Conservation (phyloP, 2,797 vertebrate genomes). For the Aselliscus stoliczkanus region DNA sequence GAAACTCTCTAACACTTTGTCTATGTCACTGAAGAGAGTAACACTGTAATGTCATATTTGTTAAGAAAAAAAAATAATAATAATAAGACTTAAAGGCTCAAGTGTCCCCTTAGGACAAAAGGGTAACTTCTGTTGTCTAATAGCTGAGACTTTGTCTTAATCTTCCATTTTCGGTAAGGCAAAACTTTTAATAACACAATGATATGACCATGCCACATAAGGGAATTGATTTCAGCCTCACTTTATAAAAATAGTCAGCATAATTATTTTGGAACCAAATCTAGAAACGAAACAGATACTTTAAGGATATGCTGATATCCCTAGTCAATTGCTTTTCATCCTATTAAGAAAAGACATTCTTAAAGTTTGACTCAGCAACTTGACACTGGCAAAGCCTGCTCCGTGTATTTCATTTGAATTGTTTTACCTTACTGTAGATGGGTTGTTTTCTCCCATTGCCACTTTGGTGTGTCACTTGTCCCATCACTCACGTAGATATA, state of each 20-base stretch:
- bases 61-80: no score
- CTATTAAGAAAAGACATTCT: slow-evolving; percentile 1
- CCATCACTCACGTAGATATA: slow-evolving; percentile 63
- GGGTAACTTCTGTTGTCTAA: not conserved
- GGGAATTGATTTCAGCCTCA: not conserved
- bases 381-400: not conserved
- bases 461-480: slow-evolving; percentile 50
- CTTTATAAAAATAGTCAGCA: not conserved
- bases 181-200: not conserved
- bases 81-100: not conserved
- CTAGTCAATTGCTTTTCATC: not conserved
- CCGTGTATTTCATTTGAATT: slow-evolving; percentile 54
- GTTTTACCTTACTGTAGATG: slow-evolving; percentile 3
- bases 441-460: slow-evolving; percentile 28
- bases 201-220: not conserved
- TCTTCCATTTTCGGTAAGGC: not conserved
- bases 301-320: not conserved
- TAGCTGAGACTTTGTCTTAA: not conserved
- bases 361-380: slow-evolving; percentile 58
- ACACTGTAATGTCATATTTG: not conserved
- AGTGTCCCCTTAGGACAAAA: not conserved
- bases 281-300: not conserved
- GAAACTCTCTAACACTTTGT: not conserved
- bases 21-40: not conserved
- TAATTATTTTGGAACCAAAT: not conserved